Base-by-base conservation (phyloP, 2,888 invertebrate genomes). In the Proisotoma minuta region DNA sequence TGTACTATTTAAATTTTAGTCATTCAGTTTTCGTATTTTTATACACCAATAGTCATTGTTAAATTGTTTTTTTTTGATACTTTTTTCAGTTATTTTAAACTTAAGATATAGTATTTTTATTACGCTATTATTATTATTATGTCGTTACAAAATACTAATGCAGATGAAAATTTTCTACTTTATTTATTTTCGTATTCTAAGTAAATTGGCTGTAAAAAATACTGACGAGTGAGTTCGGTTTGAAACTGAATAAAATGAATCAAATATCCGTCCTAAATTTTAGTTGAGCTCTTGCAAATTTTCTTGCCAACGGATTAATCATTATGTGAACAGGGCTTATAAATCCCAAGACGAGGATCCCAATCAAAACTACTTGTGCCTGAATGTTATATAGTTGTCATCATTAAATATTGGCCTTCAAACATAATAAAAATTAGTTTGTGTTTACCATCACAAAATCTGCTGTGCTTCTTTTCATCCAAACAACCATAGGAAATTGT, bases 401-500 rank as follows among this genome's bases (percentile, higher is more conserved):
- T 27, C 20, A 28, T 27, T 51, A 57, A 52, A 24, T 50, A 8
- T 20, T n/a, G 24, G 24, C 26, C 15, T 23, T 22, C 27, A 8
- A 52, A 28, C 5, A 18, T 39, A 54, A 20, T 43, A 15, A 27
- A 47, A 5, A 22, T 23, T 47, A 24, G 26, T 40, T 56, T 56
- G 39, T 18, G 18, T 26, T 43, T 63, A 71, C 73, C 27, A 47
- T 29, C 0, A 39, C 12, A 34, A 62, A 59, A 20, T 60, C 51
- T 12, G 58, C 56, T 10, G 70, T 63, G 2, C 64, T 60, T 50
- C 57, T 23, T n/a, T 56, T 69, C 60, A 73, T 74, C 76, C 75
- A 76, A 12, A 73, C 60, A 60, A 75, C 74, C 2, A 75, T 63
- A 1, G 75, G 75, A 59, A 74, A 75, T 57, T 76, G 76, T 3